Conservation (phyloP, 2,113 vertebrate species). For the Telmatochromis brichardi region DNA sequence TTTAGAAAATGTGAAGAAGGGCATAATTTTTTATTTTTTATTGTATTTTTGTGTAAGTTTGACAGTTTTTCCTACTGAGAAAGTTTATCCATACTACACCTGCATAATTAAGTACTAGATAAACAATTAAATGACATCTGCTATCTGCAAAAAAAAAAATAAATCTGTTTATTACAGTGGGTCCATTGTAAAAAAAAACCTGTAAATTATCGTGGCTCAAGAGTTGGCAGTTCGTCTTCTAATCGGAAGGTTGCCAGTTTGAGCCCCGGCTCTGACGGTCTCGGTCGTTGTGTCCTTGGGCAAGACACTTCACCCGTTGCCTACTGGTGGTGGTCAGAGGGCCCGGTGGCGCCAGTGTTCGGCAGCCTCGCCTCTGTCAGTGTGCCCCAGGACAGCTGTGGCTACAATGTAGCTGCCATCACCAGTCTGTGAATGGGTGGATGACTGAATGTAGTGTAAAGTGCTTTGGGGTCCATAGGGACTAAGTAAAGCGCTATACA, state of each 20-base stretch:
- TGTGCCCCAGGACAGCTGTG: rapidly evolving
- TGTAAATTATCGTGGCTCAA: not conserved
- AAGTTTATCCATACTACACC: not conserved
- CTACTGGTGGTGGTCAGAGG: not conserved
- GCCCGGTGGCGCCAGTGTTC: rapidly evolving
- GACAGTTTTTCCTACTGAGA: not conserved
- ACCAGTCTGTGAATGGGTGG: rapidly evolving
- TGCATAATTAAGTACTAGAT: not conserved
- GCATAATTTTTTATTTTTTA: not conserved
- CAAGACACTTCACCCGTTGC: not conserved
- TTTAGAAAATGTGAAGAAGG: not conserved
- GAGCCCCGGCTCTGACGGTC: rapidly evolving
- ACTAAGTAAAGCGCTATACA: not conserved
- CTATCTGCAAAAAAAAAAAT: not conserved
- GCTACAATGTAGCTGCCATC: not conserved
- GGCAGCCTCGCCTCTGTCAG: not conserved
- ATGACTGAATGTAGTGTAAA: not conserved
- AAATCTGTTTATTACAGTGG: not conserved
- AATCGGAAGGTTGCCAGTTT: rapidly evolving
- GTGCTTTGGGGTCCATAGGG: not conserved
- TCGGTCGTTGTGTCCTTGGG: not conserved
- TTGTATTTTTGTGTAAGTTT: not conserved
- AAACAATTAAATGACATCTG: not conserved
- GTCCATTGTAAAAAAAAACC: not conserved
- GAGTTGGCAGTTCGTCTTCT: rapidly evolving